Conservation (phyloP, 2,888 invertebrate genomes). For the Tetragonisca angustula region DNA sequence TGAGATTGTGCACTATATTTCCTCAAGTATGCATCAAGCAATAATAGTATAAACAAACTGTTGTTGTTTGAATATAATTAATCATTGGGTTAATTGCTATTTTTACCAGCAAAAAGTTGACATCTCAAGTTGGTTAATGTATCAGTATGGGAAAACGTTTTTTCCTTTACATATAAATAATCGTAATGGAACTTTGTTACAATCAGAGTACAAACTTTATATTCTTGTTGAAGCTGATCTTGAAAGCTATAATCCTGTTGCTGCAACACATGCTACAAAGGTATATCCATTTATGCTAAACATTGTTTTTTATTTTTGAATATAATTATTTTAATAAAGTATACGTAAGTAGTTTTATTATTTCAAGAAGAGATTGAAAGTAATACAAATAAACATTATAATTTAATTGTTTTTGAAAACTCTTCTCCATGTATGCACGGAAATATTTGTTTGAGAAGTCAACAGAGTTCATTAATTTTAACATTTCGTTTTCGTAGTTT, state of each 20-base stretch:
- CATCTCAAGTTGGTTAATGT: constrained; percentile 83
- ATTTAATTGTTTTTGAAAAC: neutral
- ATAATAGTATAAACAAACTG: constrained; percentile 19
- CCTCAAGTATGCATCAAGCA: constrained; percentile 85
- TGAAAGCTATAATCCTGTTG: constrained; percentile 74
- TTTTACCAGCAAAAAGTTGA: constrained; percentile 83
- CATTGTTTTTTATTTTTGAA: neutral
- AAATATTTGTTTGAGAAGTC: neutral
- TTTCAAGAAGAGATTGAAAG: neutral
- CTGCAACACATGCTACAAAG: constrained; percentile 78
- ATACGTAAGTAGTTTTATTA: neutral
- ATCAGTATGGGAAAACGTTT: constrained; percentile 79
- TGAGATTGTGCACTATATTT: constrained; percentile 85
- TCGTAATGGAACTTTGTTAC: constrained; percentile 64
- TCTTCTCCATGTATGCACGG: neutral
- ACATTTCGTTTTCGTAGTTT: neutral
- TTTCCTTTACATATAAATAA: constrained; percentile 82
- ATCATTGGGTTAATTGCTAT: constrained; percentile 38
- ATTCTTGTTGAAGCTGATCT: constrained; percentile 82
- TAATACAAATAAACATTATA: neutral
- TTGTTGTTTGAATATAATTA: neutral
- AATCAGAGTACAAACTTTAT: constrained; percentile 77
- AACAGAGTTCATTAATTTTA: neutral
- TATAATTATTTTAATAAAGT: neutral
- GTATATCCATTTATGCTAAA: constrained; percentile 63